Conservation (phyloP, 2,888 invertebrate genomes). For the Epistrophella euchroma region DNA sequence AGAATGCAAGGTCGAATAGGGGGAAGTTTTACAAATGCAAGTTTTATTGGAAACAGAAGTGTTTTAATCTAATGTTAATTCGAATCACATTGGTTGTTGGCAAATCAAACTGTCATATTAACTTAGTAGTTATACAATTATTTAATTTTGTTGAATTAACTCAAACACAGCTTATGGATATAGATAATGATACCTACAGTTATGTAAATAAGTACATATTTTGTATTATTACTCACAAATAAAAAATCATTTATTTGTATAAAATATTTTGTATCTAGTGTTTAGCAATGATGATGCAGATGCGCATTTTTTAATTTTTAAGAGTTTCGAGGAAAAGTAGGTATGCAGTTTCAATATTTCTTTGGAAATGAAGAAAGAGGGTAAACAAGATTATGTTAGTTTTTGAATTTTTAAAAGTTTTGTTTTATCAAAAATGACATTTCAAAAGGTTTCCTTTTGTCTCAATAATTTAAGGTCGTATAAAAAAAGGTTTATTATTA, state of each 20-base stretch:
- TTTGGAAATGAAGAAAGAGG: background rate
- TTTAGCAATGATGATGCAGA: background rate
- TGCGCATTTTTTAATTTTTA: conserved; percentile 11
- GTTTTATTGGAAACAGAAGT: conserved; percentile 57
- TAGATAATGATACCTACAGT: background rate
- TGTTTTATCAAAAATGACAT: background rate
- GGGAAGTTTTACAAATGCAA: conserved; percentile 49
- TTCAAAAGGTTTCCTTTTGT: background rate
- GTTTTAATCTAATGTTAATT: conserved; percentile 49
- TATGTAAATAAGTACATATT: background rate
- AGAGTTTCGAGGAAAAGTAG: conserved; percentile 14
- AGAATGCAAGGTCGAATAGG: conserved; percentile 63
- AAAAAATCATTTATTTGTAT: background rate
- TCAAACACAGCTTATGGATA: background rate
- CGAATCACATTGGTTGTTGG: conserved; percentile 43
- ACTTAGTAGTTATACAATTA: conserved; percentile 31
- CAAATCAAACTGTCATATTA: conserved; percentile 51
- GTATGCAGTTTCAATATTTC: background rate
- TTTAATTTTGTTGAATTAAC: conserved; percentile 22
- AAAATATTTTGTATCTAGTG: background rate
- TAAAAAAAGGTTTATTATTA: background rate
- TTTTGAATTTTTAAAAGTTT: background rate
- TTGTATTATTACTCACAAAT: background rate
- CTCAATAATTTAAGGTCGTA: no score
- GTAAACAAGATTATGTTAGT: background rate